phyloP scores from a whole-genome alignment of 2,797 vertebrate species.

The Pseudotriccus pelzelni region DNA sequence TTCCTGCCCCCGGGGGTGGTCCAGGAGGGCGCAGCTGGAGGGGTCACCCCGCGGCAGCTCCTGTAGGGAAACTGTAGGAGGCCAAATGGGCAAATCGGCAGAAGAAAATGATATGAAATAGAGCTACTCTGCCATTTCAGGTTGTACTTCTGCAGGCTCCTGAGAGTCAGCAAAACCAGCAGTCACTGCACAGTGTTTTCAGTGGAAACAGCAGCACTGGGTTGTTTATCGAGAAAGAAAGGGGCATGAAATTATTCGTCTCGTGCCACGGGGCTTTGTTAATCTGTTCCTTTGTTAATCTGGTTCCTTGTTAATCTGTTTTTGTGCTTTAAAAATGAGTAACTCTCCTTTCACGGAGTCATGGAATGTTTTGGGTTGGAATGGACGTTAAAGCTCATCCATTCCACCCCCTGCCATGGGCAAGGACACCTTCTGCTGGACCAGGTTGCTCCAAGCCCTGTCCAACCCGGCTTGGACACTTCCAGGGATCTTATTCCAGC shows the following conservation, averaged over 20 bases:
- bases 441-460: background rate
- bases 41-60: background rate
- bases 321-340: accelerated
- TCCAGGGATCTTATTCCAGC: background rate
- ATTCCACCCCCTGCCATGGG: background rate
- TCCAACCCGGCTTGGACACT: background rate
- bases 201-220: background rate
- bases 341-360: accelerated
- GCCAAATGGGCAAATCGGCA: accelerated
- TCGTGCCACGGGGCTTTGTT: accelerated
- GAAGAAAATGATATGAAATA: too few species aligned
- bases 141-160: accelerated
- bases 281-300: too few species aligned
- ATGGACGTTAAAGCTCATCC: background rate
- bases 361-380: background rate
- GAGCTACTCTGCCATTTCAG: accelerated
- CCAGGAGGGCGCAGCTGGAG: background rate
- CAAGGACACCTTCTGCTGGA: too few species aligned
- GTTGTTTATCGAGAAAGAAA: accelerated
- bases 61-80: background rate
- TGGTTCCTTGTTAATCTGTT: background rate
- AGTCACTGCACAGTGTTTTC: too few species aligned
- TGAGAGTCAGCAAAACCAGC: background rate
- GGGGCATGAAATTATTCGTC: accelerated
- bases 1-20: too few species aligned